Percentiles rank a stretch among this genome's conserved stretches.
phyloP scores from a whole-genome alignment of 2,113 vertebrate genomes.

The Gasterosteus aculeatus region DNA sequence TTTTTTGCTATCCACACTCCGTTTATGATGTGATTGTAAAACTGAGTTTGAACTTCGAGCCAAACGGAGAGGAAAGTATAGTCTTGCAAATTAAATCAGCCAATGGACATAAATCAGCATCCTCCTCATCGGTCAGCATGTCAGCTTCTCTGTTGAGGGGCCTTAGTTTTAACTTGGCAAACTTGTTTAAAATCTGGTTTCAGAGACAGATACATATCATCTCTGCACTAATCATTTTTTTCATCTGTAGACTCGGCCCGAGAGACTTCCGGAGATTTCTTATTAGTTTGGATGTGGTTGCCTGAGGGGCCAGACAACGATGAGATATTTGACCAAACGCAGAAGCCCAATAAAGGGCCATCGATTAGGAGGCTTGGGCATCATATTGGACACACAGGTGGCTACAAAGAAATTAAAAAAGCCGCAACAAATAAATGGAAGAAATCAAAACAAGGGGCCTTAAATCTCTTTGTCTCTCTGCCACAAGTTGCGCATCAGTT shows the following conservation, averaged over 20 bases:
- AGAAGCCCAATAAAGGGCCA: constrained; percentile 82
- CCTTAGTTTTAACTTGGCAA: constrained; percentile 52
- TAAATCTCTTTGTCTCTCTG: constrained; percentile 51
- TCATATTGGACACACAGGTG: constrained; percentile 80
- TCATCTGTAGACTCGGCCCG: constrained; percentile 67
- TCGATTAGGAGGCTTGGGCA: constrained; percentile 80
- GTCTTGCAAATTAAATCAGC: background rate
- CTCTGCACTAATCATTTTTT: constrained; percentile 69
- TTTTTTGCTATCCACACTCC: background rate
- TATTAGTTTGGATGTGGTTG: constrained; percentile 81
- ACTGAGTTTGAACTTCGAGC: background rate
- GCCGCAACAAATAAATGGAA: constrained; percentile 67
- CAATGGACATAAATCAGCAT: constrained; percentile 9
- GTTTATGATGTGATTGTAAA: background rate
- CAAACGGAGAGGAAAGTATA: background rate
- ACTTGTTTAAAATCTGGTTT: constrained; percentile 66
- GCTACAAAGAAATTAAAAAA: constrained; percentile 79
- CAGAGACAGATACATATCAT: constrained; percentile 69
- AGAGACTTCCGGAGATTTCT: constrained; percentile 72
- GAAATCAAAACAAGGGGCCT: constrained; percentile 55
- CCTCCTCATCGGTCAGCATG: constrained; percentile 12
- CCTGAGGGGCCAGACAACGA: constrained; percentile 71
- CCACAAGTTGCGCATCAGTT: constrained; percentile 38
- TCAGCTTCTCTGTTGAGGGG: constrained; percentile 38
- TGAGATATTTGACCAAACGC: constrained; percentile 81